Conservation (phyloP, 2,888 invertebrate genomes). For the Macrosiphum euphorbiae region DNA sequence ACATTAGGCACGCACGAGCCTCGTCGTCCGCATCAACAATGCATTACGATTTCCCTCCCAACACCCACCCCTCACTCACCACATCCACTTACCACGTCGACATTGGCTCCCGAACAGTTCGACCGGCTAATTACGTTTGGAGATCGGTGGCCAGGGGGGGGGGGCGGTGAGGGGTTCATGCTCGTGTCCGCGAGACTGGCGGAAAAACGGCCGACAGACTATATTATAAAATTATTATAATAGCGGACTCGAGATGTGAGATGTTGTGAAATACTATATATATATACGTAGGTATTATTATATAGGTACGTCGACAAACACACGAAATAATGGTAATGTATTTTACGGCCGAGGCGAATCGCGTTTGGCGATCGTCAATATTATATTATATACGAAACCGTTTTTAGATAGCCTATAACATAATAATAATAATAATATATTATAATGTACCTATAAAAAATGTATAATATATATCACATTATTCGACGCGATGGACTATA, state of each 20-base stretch:
- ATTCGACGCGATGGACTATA: not conserved
- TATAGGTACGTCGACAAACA: not conserved
- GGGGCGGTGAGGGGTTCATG: not conserved
- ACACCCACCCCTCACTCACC: not conserved
- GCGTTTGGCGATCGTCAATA: not conserved
- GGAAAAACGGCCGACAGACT: constrained; percentile 33
- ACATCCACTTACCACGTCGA: not conserved
- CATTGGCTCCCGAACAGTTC: not conserved
- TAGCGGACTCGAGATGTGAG: not conserved
- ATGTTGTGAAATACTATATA: not conserved
- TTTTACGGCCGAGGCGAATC: not conserved
- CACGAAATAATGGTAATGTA: not conserved
- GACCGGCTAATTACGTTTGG: constrained; percentile 38
- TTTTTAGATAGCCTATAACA: not conserved
- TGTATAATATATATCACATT: not conserved
- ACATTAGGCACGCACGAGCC: constrained; percentile 64
- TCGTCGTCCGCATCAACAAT: constrained; percentile 39
- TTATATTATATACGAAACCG: not conserved
- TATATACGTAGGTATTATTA: not conserved
- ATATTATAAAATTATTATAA: not conserved
- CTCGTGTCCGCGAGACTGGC: not conserved
- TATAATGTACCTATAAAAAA: not conserved
- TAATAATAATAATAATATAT: not conserved
- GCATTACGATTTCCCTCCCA: constrained; percentile 56
- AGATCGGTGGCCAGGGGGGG: not conserved